Conservation (phyloP, 1,140 invertebrate species). For the Drosophila pruinosa region DNA sequence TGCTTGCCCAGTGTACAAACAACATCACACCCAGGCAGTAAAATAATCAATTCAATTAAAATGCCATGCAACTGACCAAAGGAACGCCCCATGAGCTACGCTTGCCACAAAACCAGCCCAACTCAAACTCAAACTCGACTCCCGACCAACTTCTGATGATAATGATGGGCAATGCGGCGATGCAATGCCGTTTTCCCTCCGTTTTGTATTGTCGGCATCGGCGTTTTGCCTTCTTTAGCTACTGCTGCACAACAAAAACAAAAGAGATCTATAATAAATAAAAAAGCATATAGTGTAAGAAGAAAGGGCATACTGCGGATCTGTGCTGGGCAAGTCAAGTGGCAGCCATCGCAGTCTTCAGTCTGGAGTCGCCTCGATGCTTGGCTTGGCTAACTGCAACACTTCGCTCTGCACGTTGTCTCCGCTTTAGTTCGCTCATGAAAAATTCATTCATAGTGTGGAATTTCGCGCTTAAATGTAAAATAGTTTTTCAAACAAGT, state of each 20-base stretch:
- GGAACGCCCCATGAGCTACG: slow-evolving; percentile 42
- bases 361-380: not conserved
- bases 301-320: slow-evolving; percentile 29
- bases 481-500: slow-evolving; percentile 82
- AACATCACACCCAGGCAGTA: slow-evolving; percentile 73
- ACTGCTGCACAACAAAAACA: not conserved
- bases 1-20: slow-evolving; percentile 41
- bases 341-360: not conserved
- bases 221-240: slow-evolving; percentile 21
- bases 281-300: slow-evolving; percentile 11
- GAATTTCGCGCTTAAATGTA: slow-evolving; percentile 82
- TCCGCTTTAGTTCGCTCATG: slow-evolving; percentile 54
- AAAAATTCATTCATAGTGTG: slow-evolving; percentile 82
- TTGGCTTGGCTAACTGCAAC: slow-evolving; percentile 5
- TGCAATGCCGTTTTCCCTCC: slow-evolving; percentile 3
- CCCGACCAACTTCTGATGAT: slow-evolving; percentile 8
- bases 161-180: slow-evolving; percentile 37
- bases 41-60: slow-evolving; percentile 82
- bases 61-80: slow-evolving; percentile 74
- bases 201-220: slow-evolving; percentile 30
- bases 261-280: not conserved
- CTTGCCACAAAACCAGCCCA: slow-evolving; percentile 19
- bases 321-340: slow-evolving; percentile 32
- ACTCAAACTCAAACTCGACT: slow-evolving; percentile 23
- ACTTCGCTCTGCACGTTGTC: not conserved